Percentiles rank a stretch among this genome's conserved stretches.
Conservation (phyloP, 2,888 invertebrate genomes). For the Maniola hyperantus region DNA sequence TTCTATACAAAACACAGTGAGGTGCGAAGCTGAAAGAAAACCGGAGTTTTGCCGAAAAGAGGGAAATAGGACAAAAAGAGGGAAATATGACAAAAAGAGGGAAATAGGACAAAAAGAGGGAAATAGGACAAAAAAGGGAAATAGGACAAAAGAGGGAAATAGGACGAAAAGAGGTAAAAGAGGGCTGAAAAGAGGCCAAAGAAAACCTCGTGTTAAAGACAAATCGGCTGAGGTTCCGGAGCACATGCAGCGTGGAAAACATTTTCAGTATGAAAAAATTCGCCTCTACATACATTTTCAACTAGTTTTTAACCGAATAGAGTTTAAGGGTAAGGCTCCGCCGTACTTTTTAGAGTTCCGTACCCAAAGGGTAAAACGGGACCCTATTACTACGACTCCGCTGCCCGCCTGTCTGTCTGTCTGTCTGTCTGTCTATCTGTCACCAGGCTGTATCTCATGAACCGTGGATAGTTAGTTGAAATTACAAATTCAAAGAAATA, state of each 20-base stretch:
- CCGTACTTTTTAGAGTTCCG: too few relatives aligned
- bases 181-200: too few relatives aligned
- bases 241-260: neutral
- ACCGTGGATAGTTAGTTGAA: too few relatives aligned
- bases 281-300: neutral
- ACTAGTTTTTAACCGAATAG: neutral
- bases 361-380: too few relatives aligned
- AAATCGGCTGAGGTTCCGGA: neutral
- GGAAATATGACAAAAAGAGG: too few relatives aligned
- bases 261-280: neutral
- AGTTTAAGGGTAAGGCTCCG: too few relatives aligned
- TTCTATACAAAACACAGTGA: constrained; percentile 1
- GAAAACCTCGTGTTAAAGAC: neutral
- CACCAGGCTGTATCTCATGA: too few relatives aligned
- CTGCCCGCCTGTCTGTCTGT: too few relatives aligned
- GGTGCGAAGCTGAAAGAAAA: neutral
- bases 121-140: neutral
- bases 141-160: neutral
- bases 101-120: too few relatives aligned
- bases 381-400: too few relatives aligned
- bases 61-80: neutral
- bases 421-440: too few relatives aligned
- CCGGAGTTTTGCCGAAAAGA: constrained; percentile 3
- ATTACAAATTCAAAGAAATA: too few relatives aligned
- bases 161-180: neutral